phyloP scores from a whole-genome alignment of 2,113 vertebrate species.

The Corythoichthys haematopterus region DNA sequence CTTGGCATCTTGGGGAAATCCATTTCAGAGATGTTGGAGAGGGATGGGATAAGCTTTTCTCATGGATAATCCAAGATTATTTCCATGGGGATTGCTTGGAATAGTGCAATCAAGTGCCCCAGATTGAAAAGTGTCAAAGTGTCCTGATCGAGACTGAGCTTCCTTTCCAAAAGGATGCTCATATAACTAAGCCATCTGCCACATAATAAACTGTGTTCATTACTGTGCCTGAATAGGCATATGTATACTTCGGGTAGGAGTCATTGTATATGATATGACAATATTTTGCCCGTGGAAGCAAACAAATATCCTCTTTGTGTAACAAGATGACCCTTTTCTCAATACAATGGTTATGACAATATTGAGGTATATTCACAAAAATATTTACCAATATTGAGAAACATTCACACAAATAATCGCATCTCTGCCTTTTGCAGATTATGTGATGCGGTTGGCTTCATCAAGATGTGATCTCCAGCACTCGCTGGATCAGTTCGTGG shows the following conservation, averaged over 20 bases:
- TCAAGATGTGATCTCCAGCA: too few relatives aligned
- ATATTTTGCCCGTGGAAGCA: not conserved
- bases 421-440: too few relatives aligned
- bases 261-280: not conserved
- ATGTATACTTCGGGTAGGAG: not conserved
- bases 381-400: too few relatives aligned
- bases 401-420: too few relatives aligned
- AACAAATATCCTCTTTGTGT: not conserved
- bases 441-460: too few relatives aligned
- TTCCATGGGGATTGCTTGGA: conserved; percentile 59
- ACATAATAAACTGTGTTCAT: conserved; percentile 1
- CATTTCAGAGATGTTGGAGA: conserved; percentile 50
- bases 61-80: conserved; percentile 67
- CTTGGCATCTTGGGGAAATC: conserved; percentile 57
- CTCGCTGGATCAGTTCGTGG: too few relatives aligned
- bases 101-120: conserved; percentile 53
- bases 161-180: conserved; percentile 7
- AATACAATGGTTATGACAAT: not conserved
- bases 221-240: not conserved
- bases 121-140: conserved; percentile 56
- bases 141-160: conserved; percentile 24
- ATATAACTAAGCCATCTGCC: not conserved
- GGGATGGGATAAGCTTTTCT: conserved; percentile 42
- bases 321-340: not conserved
- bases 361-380: not conserved